These are phyloP conservation scores for Eulemur rubriventer DNA, from an alignment of 2,797 vertebrate genomes.

Conservation along the genomic window DNA sequence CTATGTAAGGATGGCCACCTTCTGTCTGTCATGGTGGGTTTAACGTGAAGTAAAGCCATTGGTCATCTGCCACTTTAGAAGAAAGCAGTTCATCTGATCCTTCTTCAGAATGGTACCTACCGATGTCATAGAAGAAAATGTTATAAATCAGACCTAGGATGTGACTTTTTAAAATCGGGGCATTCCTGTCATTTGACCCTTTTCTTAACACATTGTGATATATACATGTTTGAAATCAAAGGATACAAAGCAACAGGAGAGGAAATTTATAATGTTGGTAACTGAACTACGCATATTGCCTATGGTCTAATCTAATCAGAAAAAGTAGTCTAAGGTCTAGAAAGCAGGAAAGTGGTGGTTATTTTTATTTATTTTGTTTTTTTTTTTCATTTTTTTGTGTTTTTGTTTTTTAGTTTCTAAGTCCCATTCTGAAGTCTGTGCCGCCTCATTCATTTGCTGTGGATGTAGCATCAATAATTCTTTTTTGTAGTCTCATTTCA, in stretches of 20 bases:
- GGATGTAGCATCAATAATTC: constrained; percentile 77
- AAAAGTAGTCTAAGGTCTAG: constrained; percentile 68
- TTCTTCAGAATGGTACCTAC: constrained; percentile 73
- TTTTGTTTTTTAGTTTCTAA: constrained; percentile 38
- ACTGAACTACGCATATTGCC: constrained; percentile 67
- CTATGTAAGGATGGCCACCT: constrained; percentile 69
- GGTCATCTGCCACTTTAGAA: constrained; percentile 55
- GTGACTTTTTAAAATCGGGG: constrained; percentile 69
- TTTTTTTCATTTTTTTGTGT: constrained; percentile 66
- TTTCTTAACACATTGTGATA: constrained; percentile 62
- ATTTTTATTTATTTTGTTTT: constrained; percentile 59
- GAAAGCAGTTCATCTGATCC: constrained; percentile 62
- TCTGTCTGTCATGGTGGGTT: constrained; percentile 47
- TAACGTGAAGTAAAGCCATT: constrained; percentile 58
- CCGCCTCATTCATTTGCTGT: constrained; percentile 76
- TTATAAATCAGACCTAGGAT: constrained; percentile 63
- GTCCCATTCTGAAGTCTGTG: constrained; percentile 78
- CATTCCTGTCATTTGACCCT: constrained; percentile 69
- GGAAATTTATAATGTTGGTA: constrained; percentile 70
- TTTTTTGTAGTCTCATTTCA: constrained; percentile 80
- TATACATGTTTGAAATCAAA: constrained; percentile 76
- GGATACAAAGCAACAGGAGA: constrained; percentile 74
- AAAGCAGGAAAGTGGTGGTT: constrained; percentile 74
- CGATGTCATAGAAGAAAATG: constrained; percentile 73
- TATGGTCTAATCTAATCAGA: constrained; percentile 68